Conservation (phyloP, 2,113 vertebrate genomes). For the Orthonyx spaldingii region DNA sequence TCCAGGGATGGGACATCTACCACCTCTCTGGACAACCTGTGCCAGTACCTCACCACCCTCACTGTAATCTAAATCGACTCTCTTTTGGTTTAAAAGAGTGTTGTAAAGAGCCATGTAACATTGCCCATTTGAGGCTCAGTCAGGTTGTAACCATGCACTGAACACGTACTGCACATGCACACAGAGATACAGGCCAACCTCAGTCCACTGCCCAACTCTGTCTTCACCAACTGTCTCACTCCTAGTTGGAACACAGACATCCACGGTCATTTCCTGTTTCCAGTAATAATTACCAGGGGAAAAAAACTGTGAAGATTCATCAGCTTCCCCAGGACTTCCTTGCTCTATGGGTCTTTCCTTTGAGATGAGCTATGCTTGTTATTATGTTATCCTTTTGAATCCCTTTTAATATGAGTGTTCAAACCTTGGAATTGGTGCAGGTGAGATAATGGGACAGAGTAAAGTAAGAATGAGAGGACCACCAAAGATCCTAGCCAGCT, state of each 20-base stretch:
- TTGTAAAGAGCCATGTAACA: neutral
- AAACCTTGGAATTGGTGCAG: neutral
- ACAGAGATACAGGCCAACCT: neutral
- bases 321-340: neutral
- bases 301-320: neutral
- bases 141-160: neutral
- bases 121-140: neutral
- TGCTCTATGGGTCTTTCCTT: neutral
- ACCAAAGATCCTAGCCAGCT: neutral
- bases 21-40: neutral
- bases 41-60: neutral
- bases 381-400: neutral
- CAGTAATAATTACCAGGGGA: neutral
- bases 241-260: neutral
- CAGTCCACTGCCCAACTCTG: neutral
- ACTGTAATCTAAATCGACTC: neutral
- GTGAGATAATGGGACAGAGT: neutral
- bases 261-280: neutral
- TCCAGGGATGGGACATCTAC: neutral
- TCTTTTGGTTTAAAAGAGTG: neutral
- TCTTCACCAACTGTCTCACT: neutral
- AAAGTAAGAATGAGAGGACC: neutral
- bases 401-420: neutral
- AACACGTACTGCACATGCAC: accelerated
- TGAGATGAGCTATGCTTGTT: neutral